These are phyloP conservation scores for Venturia canescens DNA, from an alignment of 1,140 invertebrate genomes.

Conservation along the genomic window DNA sequence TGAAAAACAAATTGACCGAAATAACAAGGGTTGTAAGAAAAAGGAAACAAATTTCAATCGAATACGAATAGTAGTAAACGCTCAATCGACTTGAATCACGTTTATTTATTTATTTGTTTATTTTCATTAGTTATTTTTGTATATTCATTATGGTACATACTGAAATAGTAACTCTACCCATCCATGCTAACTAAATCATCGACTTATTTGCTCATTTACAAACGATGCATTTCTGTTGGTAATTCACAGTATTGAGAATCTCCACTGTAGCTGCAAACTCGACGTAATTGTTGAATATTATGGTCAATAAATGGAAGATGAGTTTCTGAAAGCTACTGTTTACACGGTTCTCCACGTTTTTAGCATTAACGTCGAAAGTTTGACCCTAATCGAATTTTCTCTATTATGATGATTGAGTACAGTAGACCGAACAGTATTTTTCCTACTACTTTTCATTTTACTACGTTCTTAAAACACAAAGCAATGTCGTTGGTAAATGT, in stretches of 20 bases:
- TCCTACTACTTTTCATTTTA: not conserved
- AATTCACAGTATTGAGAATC: not conserved
- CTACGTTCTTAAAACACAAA: not conserved
- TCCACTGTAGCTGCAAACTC: not conserved
- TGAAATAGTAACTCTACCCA: too few relatives aligned
- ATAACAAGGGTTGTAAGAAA: not conserved
- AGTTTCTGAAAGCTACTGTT: not conserved
- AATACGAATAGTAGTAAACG: too few relatives aligned
- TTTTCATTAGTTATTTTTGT: too few relatives aligned
- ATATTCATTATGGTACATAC: too few relatives aligned
- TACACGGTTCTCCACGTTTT: not conserved
- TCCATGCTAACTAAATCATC: too few relatives aligned
- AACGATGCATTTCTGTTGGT: not conserved
- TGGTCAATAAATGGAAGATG: not conserved
- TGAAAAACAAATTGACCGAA: slow-evolving; percentile 16
- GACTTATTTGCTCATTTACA: too few relatives aligned
- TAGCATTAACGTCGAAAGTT: not conserved
- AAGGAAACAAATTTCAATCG: not conserved
- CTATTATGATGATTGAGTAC: not conserved
- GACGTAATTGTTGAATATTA: not conserved
- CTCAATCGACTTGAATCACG: too few relatives aligned
- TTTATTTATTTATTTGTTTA: too few relatives aligned
- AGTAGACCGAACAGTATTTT: not conserved
- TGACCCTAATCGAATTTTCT: slow-evolving; percentile 1
- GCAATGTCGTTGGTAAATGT: not conserved